Conservation (phyloP, 2,888 invertebrate genomes). For the Agriopis aurantiaria region DNA sequence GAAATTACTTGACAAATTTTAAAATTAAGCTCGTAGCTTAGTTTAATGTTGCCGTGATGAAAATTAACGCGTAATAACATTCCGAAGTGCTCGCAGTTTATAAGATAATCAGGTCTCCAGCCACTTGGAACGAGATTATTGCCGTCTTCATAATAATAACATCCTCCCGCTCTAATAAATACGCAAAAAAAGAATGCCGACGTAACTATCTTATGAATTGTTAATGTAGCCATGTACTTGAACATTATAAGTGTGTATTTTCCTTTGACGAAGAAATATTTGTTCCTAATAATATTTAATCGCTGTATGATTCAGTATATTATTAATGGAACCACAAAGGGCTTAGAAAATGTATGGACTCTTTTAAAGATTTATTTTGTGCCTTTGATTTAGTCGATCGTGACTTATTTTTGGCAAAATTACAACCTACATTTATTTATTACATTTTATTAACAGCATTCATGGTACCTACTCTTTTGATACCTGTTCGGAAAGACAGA, state of each 20-base stretch:
- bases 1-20: no score
- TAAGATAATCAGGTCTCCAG: constrained; percentile 24
- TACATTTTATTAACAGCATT: no score
- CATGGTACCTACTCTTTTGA: no score
- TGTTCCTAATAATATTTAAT: background rate
- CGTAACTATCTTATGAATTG: constrained; percentile 16
- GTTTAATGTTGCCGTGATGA: background rate
- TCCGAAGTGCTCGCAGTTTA: constrained; percentile 6
- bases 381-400: no score
- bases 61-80: constrained; percentile 3
- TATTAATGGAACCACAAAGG: background rate
- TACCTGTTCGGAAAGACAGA: no score
- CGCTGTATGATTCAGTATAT: background rate
- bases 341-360: no score
- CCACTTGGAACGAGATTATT: constrained; percentile 34
- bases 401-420: no score
- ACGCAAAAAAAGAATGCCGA: constrained; percentile 21
- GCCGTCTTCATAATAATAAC: constrained; percentile 16
- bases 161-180: constrained; percentile 30
- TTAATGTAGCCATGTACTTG: constrained; percentile 22
- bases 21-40: no score
- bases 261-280: no score
- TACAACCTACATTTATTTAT: no score
- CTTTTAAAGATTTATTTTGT: no score
- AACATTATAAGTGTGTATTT: background rate